phyloP scores from a whole-genome alignment of 1,140 invertebrate species.

The Psix sp. region DNA sequence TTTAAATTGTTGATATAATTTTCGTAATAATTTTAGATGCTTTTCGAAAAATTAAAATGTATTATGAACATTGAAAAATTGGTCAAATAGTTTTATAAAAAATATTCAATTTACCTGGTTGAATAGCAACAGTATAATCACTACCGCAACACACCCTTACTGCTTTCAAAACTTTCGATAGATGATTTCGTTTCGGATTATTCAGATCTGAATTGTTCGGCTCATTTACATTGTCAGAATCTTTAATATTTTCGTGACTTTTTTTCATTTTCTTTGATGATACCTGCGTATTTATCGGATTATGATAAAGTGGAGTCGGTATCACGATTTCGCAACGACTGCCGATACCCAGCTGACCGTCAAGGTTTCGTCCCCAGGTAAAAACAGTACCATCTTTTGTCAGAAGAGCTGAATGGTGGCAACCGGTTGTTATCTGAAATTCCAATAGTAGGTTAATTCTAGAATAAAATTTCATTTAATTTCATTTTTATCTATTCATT shows the following conservation, averaged over 20 bases:
- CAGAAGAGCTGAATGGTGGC: conserved; percentile 82
- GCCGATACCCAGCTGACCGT: conserved; percentile 62
- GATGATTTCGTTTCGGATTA: conserved; percentile 17
- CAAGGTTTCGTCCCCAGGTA: conserved; percentile 84
- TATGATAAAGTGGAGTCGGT: conserved; percentile 55
- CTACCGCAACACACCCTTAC: conserved; percentile 81
- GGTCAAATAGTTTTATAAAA: too few species aligned
- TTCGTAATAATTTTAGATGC: not conserved
- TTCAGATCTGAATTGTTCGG: conserved; percentile 6
- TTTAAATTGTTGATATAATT: too few species aligned
- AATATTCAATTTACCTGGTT: conserved; percentile 77
- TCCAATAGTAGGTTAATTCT: conserved; percentile 4
- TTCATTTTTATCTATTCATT: conserved; percentile 7
- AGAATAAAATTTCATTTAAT: conserved; percentile 1
- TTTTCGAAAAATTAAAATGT: too few species aligned
- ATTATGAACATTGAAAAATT: conserved; percentile 3
- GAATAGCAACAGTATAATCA: conserved; percentile 85
- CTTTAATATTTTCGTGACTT: conserved; percentile 29
- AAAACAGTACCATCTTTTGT: conserved; percentile 82
- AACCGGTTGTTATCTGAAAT: conserved; percentile 81
- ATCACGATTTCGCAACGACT: conserved; percentile 21
- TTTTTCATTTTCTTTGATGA: conserved; percentile 54
- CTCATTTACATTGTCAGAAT: conserved; percentile 32
- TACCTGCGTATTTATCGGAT: conserved; percentile 64
- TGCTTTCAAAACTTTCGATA: conserved; percentile 64